Evolutionary conservation across 2,888 invertebrate species (phyloP).

Genomic region (Strigamia maritima): DNA sequence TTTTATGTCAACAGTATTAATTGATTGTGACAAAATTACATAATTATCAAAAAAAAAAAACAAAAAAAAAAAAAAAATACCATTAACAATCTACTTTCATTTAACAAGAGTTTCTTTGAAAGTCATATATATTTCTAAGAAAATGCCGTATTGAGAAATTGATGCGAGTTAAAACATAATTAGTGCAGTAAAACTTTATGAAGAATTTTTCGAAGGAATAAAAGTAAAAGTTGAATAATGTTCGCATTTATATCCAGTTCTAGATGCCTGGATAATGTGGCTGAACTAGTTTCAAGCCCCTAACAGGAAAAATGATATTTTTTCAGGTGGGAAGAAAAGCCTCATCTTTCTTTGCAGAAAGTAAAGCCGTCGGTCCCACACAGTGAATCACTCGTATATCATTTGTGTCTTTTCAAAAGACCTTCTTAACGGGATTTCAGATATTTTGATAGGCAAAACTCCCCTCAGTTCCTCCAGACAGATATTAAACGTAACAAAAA

Average conservation of each 20-base stretch:
- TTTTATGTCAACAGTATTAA: background rate
- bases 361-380: background rate
- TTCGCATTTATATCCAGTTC: background rate
- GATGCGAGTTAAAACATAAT: too few relatives aligned
- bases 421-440: background rate
- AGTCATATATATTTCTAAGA: too few relatives aligned
- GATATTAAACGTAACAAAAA: too few relatives aligned
- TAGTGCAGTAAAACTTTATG: too few relatives aligned
- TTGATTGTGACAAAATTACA: background rate
- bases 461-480: background rate
- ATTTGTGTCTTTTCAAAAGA: background rate
- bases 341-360: background rate
- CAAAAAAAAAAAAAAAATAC: too few relatives aligned
- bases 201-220: too few relatives aligned
- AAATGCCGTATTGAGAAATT: too few relatives aligned
- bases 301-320: background rate
- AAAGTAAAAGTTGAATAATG: background rate
- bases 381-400: background rate
- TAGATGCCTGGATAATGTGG: background rate
- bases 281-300: background rate
- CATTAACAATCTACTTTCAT: too few relatives aligned
- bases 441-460: background rate
- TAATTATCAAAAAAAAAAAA: background rate
- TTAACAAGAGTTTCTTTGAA: too few relatives aligned
- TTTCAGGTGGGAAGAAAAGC: background rate